phyloP scores from a whole-genome alignment of 2,888 invertebrate genomes.

The Fragum fragum region DNA sequence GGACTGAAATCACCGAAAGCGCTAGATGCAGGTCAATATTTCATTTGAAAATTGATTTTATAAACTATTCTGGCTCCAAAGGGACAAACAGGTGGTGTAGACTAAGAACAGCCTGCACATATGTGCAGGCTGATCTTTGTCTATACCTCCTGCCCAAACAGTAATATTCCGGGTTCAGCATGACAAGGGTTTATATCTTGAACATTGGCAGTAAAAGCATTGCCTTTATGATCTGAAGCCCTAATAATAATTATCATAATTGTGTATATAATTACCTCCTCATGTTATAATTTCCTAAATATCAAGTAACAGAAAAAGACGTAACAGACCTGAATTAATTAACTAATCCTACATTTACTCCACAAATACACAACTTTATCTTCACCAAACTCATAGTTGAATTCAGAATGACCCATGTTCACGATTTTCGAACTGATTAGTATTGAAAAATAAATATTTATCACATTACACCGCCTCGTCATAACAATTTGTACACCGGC shows the following conservation, averaged over 20 bases:
- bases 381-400: not conserved
- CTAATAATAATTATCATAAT: not conserved
- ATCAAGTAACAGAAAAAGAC: not conserved
- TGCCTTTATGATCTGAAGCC: no score
- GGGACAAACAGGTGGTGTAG: no score
- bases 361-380: not conserved
- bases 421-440: slow-evolving; percentile 26
- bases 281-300: not conserved
- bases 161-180: no score
- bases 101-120: no score
- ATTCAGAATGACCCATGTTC: not conserved
- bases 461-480: slow-evolving; percentile 1
- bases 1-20: no score
- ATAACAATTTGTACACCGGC: not conserved
- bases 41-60: no score
- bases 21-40: no score
- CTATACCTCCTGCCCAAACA: no score
- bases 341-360: not conserved
- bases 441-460: slow-evolving; percentile 29
- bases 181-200: no score
- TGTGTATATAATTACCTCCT: not conserved
- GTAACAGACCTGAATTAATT: slow-evolving; percentile 3
- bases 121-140: no score
- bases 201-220: no score
- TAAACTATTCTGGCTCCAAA: no score